Evolutionary conservation across 2,888 invertebrate genomes (phyloP).

Genomic region (Leptopilina drosophilae): DNA sequence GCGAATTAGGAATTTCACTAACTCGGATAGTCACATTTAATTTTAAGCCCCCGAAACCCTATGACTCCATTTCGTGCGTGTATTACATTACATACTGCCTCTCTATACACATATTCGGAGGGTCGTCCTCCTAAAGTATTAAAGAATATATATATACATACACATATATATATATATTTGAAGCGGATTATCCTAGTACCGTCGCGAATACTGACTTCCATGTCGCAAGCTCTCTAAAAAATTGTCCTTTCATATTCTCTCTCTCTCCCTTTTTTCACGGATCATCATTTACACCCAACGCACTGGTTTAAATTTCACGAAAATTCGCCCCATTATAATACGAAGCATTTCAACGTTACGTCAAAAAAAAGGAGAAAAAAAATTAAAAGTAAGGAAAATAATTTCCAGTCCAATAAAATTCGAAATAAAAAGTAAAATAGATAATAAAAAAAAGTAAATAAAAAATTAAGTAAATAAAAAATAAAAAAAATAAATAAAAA

Average conservation of each 20-base stretch:
- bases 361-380: no score
- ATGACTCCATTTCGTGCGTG: slow-evolving; percentile 75
- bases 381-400: no score
- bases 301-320: background rate
- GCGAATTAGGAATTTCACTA: slow-evolving; percentile 77
- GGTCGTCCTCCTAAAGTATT: slow-evolving; percentile 60
- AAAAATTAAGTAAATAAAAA: no score
- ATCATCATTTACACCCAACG: background rate
- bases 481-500: no score
- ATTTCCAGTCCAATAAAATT: no score
- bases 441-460: no score
- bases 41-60: slow-evolving; percentile 76
- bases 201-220: slow-evolving; percentile 37
- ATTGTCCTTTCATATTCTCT: slow-evolving; percentile 11
- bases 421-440: no score
- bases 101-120: slow-evolving; percentile 49
- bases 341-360: no score
- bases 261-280: background rate
- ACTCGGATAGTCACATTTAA: slow-evolving; percentile 76
- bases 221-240: slow-evolving; percentile 51
- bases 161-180: slow-evolving; percentile 42
- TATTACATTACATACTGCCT: slow-evolving; percentile 72
- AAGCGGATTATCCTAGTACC: slow-evolving; percentile 66
- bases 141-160: slow-evolving; percentile 55
- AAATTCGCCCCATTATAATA: no score